Percentiles rank a stretch among this genome's conserved stretches.
Conservation (phyloP, 2,888 invertebrate species). For the Drosophila aldrichi region DNA sequence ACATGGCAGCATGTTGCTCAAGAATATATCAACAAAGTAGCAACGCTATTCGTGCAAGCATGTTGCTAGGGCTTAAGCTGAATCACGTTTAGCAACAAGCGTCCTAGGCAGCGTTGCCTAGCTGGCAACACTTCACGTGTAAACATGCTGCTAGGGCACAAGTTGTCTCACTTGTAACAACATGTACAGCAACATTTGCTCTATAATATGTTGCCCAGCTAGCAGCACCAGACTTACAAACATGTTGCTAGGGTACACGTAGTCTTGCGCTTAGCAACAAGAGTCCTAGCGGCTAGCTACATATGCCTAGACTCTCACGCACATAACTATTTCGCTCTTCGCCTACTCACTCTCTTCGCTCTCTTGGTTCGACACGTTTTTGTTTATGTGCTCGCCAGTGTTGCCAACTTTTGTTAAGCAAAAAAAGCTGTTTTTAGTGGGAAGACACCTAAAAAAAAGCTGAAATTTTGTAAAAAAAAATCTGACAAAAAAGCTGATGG, state of each 20-base stretch:
- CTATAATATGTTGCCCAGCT: background rate
- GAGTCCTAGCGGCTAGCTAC: background rate
- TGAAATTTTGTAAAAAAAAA: too few relatives aligned
- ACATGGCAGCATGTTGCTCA: background rate
- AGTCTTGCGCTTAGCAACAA: background rate
- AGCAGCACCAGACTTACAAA: too few relatives aligned
- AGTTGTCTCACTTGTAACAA: too few relatives aligned
- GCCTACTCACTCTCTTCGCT: background rate
- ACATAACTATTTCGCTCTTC: background rate
- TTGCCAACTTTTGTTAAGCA: too few relatives aligned
- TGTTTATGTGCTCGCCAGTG: too few relatives aligned
- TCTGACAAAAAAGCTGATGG: too few relatives aligned
- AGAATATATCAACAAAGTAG: too few relatives aligned
- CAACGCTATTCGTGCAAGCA: background rate
- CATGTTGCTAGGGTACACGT: background rate
- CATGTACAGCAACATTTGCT: conserved; percentile 5
- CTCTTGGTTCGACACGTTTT: background rate
- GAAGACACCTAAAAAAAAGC: too few relatives aligned
- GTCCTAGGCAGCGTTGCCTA: too few relatives aligned
- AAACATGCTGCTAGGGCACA: background rate
- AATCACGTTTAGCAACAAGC: too few relatives aligned
- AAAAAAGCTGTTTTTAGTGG: too few relatives aligned
- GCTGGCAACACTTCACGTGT: background rate
- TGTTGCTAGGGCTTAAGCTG: background rate
- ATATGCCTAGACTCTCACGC: conserved; percentile 2